phyloP scores from a whole-genome alignment of 2,888 invertebrate genomes.

The Anarsia innoxiella region DNA sequence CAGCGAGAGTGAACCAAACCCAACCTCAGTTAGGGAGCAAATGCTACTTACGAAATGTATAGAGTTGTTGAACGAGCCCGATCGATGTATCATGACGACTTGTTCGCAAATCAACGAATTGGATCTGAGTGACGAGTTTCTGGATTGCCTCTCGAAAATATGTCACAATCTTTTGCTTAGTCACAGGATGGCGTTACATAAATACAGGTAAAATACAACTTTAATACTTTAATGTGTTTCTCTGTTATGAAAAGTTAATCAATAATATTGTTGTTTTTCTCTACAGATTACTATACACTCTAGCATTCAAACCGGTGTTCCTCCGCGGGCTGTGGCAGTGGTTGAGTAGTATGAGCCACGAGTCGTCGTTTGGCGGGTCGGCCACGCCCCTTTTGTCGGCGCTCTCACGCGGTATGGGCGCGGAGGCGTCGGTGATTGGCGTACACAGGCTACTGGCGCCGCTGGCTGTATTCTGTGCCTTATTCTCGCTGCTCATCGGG shows the following conservation, averaged over 20 bases:
- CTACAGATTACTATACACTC: conserved; percentile 81
- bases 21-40: conserved; percentile 61
- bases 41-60: conserved; percentile 74
- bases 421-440: conserved; percentile 72
- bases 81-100: conserved; percentile 50
- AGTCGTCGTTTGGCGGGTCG: conserved; percentile 56
- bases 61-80: conserved; percentile 78
- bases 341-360: conserved; percentile 61
- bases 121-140: conserved; percentile 68
- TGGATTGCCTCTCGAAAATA: conserved; percentile 83
- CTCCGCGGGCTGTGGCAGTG: conserved; percentile 84
- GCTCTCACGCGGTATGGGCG: conserved; percentile 79
- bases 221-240: not conserved
- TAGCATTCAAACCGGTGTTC: conserved; percentile 87
- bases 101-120: conserved; percentile 69
- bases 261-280: no score
- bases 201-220: conserved; percentile 79
- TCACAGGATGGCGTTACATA: conserved; percentile 87
- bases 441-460: conserved; percentile 83
- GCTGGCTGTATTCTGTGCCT: conserved; percentile 87
- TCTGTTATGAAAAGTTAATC: not conserved
- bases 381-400: conserved; percentile 78
- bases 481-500: conserved; percentile 86
- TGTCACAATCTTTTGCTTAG: conserved; percentile 90
- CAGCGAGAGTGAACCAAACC: conserved; percentile 67